phyloP scores from a whole-genome alignment of 92 coral and sea anemone species.

The Micromussa lordhowensis region DNA sequence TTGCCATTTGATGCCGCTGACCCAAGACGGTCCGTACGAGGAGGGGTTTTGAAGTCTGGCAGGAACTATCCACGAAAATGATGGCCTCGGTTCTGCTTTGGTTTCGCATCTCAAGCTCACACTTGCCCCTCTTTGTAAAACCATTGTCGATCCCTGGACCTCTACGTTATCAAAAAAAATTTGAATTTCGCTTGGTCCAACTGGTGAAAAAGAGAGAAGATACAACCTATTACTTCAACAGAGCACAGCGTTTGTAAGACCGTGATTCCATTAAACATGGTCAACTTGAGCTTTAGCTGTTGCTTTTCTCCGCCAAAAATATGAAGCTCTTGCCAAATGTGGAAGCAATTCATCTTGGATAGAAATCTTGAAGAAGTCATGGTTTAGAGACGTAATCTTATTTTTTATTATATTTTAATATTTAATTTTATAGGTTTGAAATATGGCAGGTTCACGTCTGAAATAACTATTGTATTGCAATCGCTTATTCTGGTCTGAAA shows the following conservation, averaged over 20 bases:
- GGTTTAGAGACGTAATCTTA: too few relatives aligned
- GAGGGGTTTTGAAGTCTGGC: too few relatives aligned
- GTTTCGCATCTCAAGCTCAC: not conserved
- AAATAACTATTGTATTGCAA: too few relatives aligned
- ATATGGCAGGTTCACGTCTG: too few relatives aligned
- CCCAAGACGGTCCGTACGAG: not conserved
- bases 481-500: too few relatives aligned
- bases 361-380: too few relatives aligned
- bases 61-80: not conserved
- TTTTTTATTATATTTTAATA: too few relatives aligned
- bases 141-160: not conserved
- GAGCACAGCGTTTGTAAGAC: not conserved
- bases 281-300: too few relatives aligned
- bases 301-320: too few relatives aligned
- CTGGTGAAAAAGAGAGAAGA: not conserved
- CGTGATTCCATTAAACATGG: not conserved
- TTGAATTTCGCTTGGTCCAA: conserved; percentile 11
- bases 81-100: conserved; percentile 23
- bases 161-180: not conserved
- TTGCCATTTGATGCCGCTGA: conserved; percentile 19
- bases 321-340: too few relatives aligned
- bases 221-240: not conserved
- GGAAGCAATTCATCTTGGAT: too few relatives aligned
- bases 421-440: too few relatives aligned
- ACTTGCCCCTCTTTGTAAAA: not conserved